These are phyloP conservation scores for Agriopis leucophaearia DNA, from an alignment of 2,888 invertebrate genomes.

Conservation along the genomic window DNA sequence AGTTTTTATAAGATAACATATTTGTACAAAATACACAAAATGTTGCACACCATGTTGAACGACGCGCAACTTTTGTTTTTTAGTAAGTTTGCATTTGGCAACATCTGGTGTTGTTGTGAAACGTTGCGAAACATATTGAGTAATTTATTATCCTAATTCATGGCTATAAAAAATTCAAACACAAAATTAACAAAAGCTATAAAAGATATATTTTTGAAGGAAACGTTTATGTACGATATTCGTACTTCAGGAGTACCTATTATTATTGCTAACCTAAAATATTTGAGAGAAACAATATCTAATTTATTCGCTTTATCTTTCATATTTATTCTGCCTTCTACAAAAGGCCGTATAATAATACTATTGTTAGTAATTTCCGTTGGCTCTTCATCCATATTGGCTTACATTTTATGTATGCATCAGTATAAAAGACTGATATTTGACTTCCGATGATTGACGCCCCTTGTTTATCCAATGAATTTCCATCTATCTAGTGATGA, in stretches of 20 bases:
- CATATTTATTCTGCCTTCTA: conserved; percentile 21
- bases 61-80: no score
- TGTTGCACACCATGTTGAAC: no score
- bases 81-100: no score
- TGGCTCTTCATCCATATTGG: not conserved
- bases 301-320: conserved; percentile 28
- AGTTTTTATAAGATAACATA: no score
- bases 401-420: not conserved
- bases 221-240: conserved; percentile 61
- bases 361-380: conserved; percentile 1
- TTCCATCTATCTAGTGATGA: not conserved
- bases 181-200: not conserved
- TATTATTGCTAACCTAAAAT: conserved; percentile 56
- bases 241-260: not conserved
- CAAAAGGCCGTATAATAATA: conserved; percentile 17
- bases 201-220: conserved; percentile 51
- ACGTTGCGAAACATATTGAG: no score
- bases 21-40: no score
- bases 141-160: no score
- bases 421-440: not conserved
- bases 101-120: no score
- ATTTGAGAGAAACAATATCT: conserved; percentile 38
- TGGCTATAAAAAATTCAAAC: not conserved
- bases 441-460: not conserved
- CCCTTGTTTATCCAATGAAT: not conserved